These are phyloP conservation scores for Tyto alba DNA, from an alignment of 2,113 vertebrate genomes.

Conservation along the genomic window DNA sequence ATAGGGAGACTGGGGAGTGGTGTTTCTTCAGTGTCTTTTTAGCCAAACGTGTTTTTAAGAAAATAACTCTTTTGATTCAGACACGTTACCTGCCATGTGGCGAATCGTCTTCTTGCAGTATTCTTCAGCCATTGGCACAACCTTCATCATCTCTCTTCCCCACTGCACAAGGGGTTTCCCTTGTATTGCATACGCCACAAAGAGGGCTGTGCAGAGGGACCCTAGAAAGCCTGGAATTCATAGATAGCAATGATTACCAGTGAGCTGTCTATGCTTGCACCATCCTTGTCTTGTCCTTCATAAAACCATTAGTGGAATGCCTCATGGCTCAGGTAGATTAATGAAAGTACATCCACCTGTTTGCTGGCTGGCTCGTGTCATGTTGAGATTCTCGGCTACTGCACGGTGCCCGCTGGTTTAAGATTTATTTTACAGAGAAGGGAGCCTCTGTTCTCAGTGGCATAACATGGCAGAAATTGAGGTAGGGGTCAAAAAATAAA, in stretches of 20 bases:
- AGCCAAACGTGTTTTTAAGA: not conserved
- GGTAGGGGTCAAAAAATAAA: conserved; percentile 26
- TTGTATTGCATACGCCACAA: conserved; percentile 89
- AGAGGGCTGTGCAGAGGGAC: conserved; percentile 88
- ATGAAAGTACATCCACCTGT: not conserved
- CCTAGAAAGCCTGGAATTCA: conserved; percentile 86
- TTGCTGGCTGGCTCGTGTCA: not conserved
- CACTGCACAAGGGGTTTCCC: conserved; percentile 84
- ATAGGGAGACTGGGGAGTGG: not conserved
- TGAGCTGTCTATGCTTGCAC: not conserved
- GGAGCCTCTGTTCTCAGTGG: not conserved
- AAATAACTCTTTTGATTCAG: not conserved
- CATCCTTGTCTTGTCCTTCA: not conserved
- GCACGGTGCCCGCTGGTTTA: not conserved
- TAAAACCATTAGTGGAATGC: not conserved
- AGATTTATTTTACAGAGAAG: not conserved
- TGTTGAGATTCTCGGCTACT: not conserved
- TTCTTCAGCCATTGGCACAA: conserved; percentile 86
- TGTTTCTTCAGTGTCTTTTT: not conserved
- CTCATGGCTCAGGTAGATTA: not conserved
- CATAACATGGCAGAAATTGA: conserved; percentile 21
- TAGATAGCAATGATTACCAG: not conserved
- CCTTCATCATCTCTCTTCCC: conserved; percentile 90
- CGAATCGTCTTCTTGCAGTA: conserved; percentile 94
- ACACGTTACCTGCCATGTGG: conserved; percentile 86